Conservation (phyloP, 2,797 vertebrate genomes). For the Pelobates cultripes region DNA sequence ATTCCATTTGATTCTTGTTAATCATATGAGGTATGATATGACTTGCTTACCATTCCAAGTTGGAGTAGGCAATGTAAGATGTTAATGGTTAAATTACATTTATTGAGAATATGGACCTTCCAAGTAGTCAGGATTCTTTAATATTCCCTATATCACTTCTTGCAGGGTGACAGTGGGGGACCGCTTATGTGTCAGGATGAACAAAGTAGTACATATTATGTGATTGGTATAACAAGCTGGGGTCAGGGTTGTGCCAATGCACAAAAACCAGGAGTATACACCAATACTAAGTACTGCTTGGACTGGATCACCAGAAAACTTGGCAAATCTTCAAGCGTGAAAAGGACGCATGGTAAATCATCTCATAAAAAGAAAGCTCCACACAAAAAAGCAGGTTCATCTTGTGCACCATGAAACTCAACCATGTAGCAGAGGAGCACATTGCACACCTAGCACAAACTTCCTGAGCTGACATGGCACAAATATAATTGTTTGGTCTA, state of each 20-base stretch:
- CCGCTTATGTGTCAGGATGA: constrained; percentile 32
- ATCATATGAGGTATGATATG: neutral
- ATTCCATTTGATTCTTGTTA: neutral
- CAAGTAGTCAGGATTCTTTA: no score
- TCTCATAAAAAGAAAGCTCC: no score
- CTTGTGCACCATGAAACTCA: no score
- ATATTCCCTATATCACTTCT: neutral
- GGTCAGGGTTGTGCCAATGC: constrained; percentile 46
- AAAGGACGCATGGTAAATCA: neutral
- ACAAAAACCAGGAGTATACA: constrained; percentile 39
- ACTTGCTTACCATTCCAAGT: neutral
- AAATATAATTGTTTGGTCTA: no score
- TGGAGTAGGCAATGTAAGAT: neutral
- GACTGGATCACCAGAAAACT: constrained; percentile 31
- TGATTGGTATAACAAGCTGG: constrained; percentile 49
- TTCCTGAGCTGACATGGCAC: no score
- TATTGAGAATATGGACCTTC: neutral
- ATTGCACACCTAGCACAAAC: no score
- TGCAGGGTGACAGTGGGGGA: constrained; percentile 35
- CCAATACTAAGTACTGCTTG: constrained; percentile 22
- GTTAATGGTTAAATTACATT: neutral
- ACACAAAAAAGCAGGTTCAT: neutral
- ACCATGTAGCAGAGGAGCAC: no score
- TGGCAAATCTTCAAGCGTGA: neutral
- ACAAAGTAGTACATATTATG: neutral